A percentile compares a stretch with the other conserved stretches of the same genome.
phyloP scores from a whole-genome alignment of 2,113 vertebrate genomes.

The Megaptera novaeangliae region DNA sequence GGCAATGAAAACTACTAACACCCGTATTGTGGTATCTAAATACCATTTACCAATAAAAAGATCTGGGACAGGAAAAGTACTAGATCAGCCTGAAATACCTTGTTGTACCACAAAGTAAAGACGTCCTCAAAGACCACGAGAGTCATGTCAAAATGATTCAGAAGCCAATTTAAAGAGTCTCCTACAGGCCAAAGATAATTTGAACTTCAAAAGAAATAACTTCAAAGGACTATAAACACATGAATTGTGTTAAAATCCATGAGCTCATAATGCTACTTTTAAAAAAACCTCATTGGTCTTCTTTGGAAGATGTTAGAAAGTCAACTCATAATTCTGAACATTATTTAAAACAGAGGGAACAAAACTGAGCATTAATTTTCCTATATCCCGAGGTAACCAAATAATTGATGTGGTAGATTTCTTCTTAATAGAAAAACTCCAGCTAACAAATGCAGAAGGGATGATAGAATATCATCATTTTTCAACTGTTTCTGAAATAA shows the following conservation, averaged over 20 bases:
- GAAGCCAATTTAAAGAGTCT: conserved; percentile 9
- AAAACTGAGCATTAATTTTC: neutral
- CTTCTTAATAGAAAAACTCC: conserved; percentile 6
- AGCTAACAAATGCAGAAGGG: neutral
- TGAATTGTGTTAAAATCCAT: neutral
- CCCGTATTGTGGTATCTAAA: neutral
- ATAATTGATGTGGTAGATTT: neutral
- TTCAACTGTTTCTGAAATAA: neutral
- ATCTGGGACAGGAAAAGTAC: neutral
- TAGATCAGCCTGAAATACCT: neutral
- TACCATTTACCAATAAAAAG: neutral
- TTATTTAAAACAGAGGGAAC: neutral
- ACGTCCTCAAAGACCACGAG: neutral
- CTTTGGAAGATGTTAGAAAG: neutral
- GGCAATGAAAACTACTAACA: neutral
- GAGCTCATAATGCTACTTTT: neutral
- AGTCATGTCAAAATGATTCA: neutral
- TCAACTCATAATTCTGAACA: neutral
- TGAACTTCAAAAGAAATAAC: neutral
- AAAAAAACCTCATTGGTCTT: neutral
- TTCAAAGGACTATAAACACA: neutral
- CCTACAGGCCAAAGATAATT: neutral
- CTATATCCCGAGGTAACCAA: neutral
- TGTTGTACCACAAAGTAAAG: neutral
- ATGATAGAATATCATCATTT: neutral